Evolutionary conservation across 1,140 invertebrate species (phyloP).

Genomic region (Drosophila bipectinata): DNA sequence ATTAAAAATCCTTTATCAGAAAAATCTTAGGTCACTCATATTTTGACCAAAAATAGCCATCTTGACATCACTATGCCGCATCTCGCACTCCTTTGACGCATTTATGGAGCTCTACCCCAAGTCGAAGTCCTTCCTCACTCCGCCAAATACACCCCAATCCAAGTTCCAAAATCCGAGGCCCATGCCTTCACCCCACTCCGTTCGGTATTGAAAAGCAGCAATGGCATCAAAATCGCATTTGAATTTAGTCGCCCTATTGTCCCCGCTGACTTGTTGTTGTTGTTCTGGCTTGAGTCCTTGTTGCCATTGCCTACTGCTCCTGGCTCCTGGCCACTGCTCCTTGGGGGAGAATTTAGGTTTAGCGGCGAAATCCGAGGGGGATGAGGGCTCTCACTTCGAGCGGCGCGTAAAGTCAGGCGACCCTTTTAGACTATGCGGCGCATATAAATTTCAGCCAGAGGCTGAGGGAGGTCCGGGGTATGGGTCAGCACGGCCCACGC

Average conservation of each 20-base stretch:
- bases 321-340: slow-evolving; percentile 38
- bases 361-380: background rate
- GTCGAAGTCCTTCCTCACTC: background rate
- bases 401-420: slow-evolving; percentile 73
- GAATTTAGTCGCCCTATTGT: slow-evolving; percentile 67
- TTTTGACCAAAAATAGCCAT: background rate
- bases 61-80: slow-evolving; percentile 4
- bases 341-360: slow-evolving; percentile 33
- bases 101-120: slow-evolving; percentile 29
- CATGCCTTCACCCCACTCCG: slow-evolving; percentile 10
- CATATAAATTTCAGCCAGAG: slow-evolving; percentile 70
- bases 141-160: background rate
- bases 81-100: slow-evolving; percentile 47
- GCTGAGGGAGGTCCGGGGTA: background rate
- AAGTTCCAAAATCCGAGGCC: slow-evolving; percentile 14
- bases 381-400: slow-evolving; percentile 33
- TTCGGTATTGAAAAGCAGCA: slow-evolving; percentile 70
- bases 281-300: slow-evolving; percentile 16
- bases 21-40: background rate
- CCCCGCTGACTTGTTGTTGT: slow-evolving; percentile 12
- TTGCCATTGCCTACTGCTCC: slow-evolving; percentile 24
- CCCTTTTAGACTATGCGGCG: slow-evolving; percentile 78
- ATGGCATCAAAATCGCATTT: slow-evolving; percentile 83
- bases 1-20: too few species aligned
- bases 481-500: slow-evolving; percentile 36